phyloP scores from a whole-genome alignment of 2,888 invertebrate genomes.

The Crocallis elinguaria region DNA sequence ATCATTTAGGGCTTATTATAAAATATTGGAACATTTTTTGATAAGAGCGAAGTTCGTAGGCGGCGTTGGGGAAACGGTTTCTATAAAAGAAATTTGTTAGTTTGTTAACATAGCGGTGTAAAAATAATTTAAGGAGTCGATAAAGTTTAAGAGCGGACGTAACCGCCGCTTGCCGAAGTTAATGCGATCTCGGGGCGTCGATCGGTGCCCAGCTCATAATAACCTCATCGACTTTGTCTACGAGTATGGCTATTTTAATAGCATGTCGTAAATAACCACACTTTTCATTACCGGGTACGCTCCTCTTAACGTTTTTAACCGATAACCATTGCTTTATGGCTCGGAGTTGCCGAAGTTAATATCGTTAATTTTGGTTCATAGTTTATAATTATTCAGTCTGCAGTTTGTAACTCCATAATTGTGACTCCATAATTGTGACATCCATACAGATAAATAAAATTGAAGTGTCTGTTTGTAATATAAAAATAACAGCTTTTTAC shows the following conservation, averaged over 20 bases:
- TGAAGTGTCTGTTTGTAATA: too few species aligned
- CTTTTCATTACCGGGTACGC: conserved; percentile 23
- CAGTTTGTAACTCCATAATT: too few species aligned
- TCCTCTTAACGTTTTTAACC: conserved; percentile 12
- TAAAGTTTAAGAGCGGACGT: conserved; percentile 74
- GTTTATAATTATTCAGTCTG: not conserved
- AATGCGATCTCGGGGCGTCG: conserved; percentile 64
- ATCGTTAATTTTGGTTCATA: conserved; percentile 7
- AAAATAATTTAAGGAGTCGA: conserved; percentile 74
- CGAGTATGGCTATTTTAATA: conserved; percentile 58
- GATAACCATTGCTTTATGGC: conserved; percentile 16
- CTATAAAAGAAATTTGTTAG: conserved; percentile 71
- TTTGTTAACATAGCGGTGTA: conserved; percentile 72
- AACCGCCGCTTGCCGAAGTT: conserved; percentile 70
- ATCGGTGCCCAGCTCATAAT: conserved; percentile 59
- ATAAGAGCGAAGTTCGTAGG: conserved; percentile 58
- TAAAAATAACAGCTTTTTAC: too few species aligned
- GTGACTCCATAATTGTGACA: too few species aligned
- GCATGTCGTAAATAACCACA: conserved; percentile 42
- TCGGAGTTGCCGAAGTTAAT: conserved; percentile 5
- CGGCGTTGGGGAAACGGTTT: conserved; percentile 54
- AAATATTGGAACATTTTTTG: conserved; percentile 63
- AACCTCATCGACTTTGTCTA: conserved; percentile 67
- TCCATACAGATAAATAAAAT: too few species aligned
- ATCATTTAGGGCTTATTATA: conserved; percentile 46